Evolutionary conservation across 1,140 invertebrate genomes (phyloP).

Genomic region (Lordiphosa collinella): DNA sequence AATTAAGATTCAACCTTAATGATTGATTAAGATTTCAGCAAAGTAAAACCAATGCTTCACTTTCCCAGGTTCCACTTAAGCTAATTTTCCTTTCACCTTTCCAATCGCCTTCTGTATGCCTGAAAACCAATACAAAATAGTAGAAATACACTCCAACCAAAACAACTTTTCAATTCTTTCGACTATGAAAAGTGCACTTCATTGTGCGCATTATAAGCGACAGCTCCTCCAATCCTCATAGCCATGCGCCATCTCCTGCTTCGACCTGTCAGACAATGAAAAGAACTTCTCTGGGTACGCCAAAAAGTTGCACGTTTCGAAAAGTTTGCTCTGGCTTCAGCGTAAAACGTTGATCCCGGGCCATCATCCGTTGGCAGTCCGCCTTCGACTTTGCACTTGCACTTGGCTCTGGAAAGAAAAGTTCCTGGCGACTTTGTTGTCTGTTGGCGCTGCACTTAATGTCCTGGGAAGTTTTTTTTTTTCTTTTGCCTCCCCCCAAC

Average conservation of each 20-base stretch:
- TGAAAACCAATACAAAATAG: too few species aligned
- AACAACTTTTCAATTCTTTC: conserved; percentile 72
- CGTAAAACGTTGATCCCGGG: conserved; percentile 63
- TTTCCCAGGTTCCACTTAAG: too few species aligned
- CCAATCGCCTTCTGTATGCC: too few species aligned
- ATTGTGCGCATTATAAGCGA: conserved; percentile 74
- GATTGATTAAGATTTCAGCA: too few species aligned
- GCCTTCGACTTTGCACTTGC: background rate
- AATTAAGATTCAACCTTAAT: too few species aligned
- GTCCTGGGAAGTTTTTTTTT: conserved; percentile 53
- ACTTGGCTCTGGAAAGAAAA: conserved; percentile 41
- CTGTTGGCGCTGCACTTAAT: conserved; percentile 68
- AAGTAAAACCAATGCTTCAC: too few species aligned
- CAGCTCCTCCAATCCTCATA: conserved; percentile 32
- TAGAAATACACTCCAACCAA: background rate
- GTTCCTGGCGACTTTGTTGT: conserved; percentile 43
- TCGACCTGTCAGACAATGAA: conserved; percentile 53
- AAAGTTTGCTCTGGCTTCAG: conserved; percentile 46
- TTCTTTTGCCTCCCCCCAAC: conserved; percentile 15
- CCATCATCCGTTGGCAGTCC: conserved; percentile 62
- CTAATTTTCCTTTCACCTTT: too few species aligned
- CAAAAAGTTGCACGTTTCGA: conserved; percentile 42
- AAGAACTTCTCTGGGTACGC: conserved; percentile 45
- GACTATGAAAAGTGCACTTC: conserved; percentile 75
- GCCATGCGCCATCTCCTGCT: background rate